Evolutionary conservation across 2,888 invertebrate species (phyloP).

Genomic region (Apotomis turbidana): DNA sequence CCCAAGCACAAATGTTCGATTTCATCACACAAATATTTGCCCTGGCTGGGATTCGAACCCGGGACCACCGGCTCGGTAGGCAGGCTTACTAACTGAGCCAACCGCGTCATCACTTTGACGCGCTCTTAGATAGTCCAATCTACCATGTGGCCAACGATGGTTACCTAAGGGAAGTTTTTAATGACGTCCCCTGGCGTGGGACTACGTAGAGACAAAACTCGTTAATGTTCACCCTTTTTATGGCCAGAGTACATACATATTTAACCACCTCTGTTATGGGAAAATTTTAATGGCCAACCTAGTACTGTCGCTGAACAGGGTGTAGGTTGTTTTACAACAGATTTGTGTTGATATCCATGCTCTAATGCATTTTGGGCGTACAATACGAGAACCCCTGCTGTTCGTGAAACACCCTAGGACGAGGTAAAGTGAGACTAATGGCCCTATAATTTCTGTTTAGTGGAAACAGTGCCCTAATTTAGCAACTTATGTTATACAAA

Average conservation of each 20-base stretch:
- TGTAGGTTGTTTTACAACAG: neutral
- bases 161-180: constrained; percentile 51
- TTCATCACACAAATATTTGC: too few species aligned
- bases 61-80: too few species aligned
- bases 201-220: constrained; percentile 47
- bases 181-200: constrained; percentile 48
- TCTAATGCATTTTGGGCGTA: neutral
- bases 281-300: constrained; percentile 39
- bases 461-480: too few species aligned
- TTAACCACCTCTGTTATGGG: constrained; percentile 41
- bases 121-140: constrained; percentile 10
- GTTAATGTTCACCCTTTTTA: constrained; percentile 48
- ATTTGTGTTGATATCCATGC: neutral
- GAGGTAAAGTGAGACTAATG: neutral
- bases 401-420: neutral
- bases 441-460: neutral
- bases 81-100: too few species aligned
- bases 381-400: neutral
- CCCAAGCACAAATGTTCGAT: too few species aligned
- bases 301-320: constrained; percentile 1
- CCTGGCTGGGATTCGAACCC: too few species aligned
- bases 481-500: too few species aligned
- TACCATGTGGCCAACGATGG: constrained; percentile 22
- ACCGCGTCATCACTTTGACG: too few species aligned
- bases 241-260: constrained; percentile 47